A percentile compares a stretch with the other conserved stretches of the same genome.
Evolutionary conservation across 2,113 vertebrate genomes (phyloP).

Genomic region (Vulpes lagopus): DNA sequence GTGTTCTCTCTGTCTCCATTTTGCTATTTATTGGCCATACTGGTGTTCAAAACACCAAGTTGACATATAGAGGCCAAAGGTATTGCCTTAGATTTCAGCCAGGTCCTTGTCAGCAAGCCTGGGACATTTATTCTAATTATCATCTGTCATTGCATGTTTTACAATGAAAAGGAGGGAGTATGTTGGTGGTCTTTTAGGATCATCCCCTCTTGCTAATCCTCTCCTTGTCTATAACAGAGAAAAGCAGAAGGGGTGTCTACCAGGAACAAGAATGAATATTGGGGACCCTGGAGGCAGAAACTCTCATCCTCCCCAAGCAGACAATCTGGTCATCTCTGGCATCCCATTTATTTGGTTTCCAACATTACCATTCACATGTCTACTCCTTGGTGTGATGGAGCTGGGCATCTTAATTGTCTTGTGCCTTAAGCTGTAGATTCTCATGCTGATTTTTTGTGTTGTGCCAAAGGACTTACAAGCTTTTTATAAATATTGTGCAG

Average conservation of each 20-base stretch:
- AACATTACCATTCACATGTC: background rate
- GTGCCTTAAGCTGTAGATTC: background rate
- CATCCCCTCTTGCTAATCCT: background rate
- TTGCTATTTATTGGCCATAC: background rate
- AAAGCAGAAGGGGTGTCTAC: background rate
- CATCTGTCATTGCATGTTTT: background rate
- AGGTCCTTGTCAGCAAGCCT: background rate
- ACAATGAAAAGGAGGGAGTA: background rate
- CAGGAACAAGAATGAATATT: background rate
- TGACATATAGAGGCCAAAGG: background rate
- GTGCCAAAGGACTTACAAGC: background rate
- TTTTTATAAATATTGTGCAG: background rate
- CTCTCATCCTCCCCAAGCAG: background rate
- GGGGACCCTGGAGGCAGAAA: background rate
- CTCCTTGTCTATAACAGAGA: background rate
- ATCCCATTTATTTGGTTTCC: background rate
- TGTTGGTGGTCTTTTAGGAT: background rate
- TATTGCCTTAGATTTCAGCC: background rate
- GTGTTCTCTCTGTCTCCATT: background rate
- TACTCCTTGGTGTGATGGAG: background rate
- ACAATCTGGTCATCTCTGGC: background rate
- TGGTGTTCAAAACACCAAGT: background rate
- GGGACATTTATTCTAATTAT: background rate
- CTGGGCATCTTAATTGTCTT: background rate
- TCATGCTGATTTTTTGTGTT: background rate